Evolutionary conservation across 2,888 invertebrate species (phyloP), one percentile per base, ranked within the genome.

Genomic region (Melinaea marsaeus): DNA sequence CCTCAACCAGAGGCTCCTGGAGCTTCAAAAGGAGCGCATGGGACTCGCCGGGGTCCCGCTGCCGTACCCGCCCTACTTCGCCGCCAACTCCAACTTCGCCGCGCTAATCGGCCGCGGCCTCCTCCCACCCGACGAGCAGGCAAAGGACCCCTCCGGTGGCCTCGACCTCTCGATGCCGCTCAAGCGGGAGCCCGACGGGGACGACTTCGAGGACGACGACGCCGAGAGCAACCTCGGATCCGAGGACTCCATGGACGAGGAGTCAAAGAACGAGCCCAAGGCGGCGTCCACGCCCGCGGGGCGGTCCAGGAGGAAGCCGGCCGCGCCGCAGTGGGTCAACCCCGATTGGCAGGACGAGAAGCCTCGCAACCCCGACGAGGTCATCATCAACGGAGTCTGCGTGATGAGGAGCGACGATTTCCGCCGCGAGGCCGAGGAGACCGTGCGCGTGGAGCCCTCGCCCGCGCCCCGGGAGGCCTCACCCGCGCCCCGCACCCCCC

Each of bases 251-350:
- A 75, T 92, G 72, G 92, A 92, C 74, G 92, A 92, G 58, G 93
- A 92, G 70, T 91, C 92, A 57, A 93, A 93, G 84, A 83, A 85
- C 66, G 93, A 93, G 81, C 92, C 92, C 63, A 93, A 92, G 64
- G 85, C 90, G 75, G 76, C 89, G 68, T 87, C 91, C 60, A 89
- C 91, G 54, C 90, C 92, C 54, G 80, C 85, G 55, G 75, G 74
- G 22, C 84, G 91, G 33, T 90, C 91, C 34, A 90, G 97, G 69
- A 93, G 98, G 76, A 99, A 99, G 90, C 97, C 98, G 1, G 98
- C 97, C 1, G 98, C 98, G 61, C 98, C 99, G 2, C 98, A 99
- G 86, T 98, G 98, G 97, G 97, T 98, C 4, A 98, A 98, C 85
- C 98, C 98, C 6, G 97, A 97, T 75, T 96, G 96, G 96, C 95